Percentiles rank a stretch among this genome's conserved stretches.
Conservation (phyloP, 2,113 vertebrate species). For the Puntigrus tetrazona region DNA sequence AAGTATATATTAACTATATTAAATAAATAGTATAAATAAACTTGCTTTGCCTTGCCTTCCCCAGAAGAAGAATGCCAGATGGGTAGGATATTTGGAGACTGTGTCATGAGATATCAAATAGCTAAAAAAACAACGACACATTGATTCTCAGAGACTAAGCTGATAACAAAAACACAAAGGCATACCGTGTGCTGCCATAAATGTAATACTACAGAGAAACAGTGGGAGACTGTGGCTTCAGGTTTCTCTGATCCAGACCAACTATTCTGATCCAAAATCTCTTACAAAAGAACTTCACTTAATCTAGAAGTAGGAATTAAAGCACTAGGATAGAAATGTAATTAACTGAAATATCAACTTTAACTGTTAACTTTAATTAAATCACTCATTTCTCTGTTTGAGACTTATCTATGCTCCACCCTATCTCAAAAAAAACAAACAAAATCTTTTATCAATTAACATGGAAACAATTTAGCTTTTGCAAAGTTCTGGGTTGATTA, state of each 20-base stretch:
- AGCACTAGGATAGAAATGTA: neutral
- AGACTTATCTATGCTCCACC: neutral
- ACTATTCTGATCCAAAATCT: conserved; percentile 3
- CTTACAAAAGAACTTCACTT: neutral
- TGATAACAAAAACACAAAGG: conserved; percentile 39
- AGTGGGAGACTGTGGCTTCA: conserved; percentile 4
- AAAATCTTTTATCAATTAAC: neutral
- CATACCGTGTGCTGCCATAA: conserved; percentile 27
- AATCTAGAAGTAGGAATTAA: neutral
- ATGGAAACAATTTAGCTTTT: too few relatives aligned
- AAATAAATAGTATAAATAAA: neutral
- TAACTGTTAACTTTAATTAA: neutral
- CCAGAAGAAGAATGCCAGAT: neutral
- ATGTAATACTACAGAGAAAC: conserved; percentile 29
- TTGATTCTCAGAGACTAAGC: conserved; percentile 21
- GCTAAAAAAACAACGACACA: conserved; percentile 21
- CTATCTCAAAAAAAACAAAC: neutral
- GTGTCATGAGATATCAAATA: conserved; percentile 27
- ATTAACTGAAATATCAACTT: neutral
- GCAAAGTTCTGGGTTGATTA: neutral
- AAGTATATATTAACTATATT: too few relatives aligned
- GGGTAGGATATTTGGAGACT: conserved; percentile 19
- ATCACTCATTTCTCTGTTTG: neutral
- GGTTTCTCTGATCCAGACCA: neutral
- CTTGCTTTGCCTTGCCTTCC: neutral